phyloP scores from a whole-genome alignment of 2,113 vertebrate genomes.

The Salvator merianae region DNA sequence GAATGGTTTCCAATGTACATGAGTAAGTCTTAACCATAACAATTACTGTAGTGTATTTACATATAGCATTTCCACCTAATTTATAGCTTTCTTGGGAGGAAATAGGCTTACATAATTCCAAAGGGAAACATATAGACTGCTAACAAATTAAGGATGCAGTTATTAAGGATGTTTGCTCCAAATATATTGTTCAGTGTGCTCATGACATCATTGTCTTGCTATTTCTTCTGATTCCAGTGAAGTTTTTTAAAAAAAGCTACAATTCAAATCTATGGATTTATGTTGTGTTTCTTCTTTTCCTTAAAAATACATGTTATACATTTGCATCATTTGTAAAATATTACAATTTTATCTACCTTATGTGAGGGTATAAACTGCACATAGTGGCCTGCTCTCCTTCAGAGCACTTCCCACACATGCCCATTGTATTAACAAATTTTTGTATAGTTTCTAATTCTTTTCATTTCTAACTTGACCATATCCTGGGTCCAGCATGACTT shows the following conservation, averaged over 20 bases:
- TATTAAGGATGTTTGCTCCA: constrained; percentile 52
- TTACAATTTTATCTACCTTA: not conserved
- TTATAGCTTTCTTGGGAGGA: constrained; percentile 51
- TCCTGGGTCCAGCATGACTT: not conserved
- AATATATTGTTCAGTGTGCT: constrained; percentile 39
- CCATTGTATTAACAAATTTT: not conserved
- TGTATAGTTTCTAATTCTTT: not conserved
- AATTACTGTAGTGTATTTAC: not conserved
- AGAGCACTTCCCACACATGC: not conserved
- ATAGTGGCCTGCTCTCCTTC: too few species aligned
- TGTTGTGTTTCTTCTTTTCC: not conserved
- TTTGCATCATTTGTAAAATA: not conserved
- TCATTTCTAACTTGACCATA: not conserved
- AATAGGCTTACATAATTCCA: constrained; percentile 41
- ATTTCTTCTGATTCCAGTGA: constrained; percentile 38
- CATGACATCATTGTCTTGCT: constrained; percentile 36
- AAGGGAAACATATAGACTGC: constrained; percentile 54
- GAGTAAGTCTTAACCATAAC: constrained; percentile 8
- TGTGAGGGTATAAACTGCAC: not conserved
- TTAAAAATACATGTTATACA: not conserved
- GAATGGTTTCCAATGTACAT: not conserved
- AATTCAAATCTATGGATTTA: not conserved
- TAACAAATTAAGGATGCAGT: constrained; percentile 54
- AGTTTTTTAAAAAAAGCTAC: constrained; percentile 39
- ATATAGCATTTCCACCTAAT: constrained; percentile 42